Conservation (phyloP, 2,797 vertebrate genomes). For the Gymnopithys bicolor region DNA sequence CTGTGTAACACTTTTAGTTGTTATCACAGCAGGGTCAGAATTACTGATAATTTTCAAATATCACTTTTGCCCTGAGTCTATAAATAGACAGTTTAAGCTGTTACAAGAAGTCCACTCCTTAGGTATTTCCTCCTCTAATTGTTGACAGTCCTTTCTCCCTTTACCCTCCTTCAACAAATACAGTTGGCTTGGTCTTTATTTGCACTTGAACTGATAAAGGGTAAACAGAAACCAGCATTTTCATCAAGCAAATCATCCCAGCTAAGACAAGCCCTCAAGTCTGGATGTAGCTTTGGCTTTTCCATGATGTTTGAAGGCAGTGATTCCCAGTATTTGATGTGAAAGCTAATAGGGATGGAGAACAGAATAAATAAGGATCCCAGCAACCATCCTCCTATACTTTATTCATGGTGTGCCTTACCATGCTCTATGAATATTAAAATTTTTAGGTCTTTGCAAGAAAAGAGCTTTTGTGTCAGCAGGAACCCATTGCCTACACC, state of each 20-base stretch:
- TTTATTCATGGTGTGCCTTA: background rate
- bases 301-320: background rate
- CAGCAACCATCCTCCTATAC: background rate
- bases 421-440: background rate
- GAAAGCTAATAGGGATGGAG: background rate
- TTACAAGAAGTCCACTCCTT: background rate
- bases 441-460: background rate
- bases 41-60: background rate
- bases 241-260: background rate
- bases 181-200: background rate
- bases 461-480: background rate
- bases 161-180: background rate
- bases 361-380: background rate
- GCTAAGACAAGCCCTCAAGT: background rate
- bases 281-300: background rate
- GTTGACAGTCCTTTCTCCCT: background rate
- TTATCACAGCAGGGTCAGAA: background rate
- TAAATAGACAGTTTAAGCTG: background rate
- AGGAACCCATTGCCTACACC: background rate
- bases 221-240: background rate
- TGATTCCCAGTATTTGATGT: background rate
- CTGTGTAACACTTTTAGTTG: background rate
- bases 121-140: background rate
- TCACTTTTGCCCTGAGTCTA: background rate
- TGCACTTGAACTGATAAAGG: background rate